A percentile compares a stretch with the other conserved stretches of the same genome.
Conservation (phyloP, 2,888 invertebrate species). For the Cancer borealis region DNA sequence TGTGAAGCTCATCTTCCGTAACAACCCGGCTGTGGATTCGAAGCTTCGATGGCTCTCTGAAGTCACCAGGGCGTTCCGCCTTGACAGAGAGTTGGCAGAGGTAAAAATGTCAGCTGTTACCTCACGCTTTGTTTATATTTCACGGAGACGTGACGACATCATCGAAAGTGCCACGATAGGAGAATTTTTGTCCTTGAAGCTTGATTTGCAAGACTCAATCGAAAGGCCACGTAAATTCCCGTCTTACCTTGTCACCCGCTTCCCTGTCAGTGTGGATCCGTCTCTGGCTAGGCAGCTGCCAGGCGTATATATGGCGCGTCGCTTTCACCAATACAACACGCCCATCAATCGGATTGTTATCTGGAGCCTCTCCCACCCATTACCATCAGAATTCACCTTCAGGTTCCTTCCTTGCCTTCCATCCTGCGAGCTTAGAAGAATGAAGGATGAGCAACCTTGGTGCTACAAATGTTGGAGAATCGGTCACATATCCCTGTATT, state of each 20-base stretch:
- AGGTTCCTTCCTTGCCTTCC: slow-evolving; percentile 49
- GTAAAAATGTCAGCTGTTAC: no score
- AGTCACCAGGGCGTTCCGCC: no score
- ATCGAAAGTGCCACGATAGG: no score
- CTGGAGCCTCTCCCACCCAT: slow-evolving; percentile 51
- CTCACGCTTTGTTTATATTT: no score
- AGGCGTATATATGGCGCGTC: slow-evolving; percentile 31
- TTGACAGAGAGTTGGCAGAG: no score
- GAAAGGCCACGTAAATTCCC: slow-evolving; percentile 53
- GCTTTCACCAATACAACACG: slow-evolving; percentile 48
- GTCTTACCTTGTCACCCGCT: slow-evolving; percentile 52
- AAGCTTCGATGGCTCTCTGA: no score
- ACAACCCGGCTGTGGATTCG: no score
- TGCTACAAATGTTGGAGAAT: slow-evolving; percentile 50
- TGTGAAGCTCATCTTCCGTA: no score
- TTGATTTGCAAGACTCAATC: slow-evolving; percentile 50
- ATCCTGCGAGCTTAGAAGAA: slow-evolving; percentile 52
- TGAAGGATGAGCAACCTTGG: slow-evolving; percentile 35
- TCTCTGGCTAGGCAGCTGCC: slow-evolving; percentile 36
- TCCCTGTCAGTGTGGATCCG: slow-evolving; percentile 56
- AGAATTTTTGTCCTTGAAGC: slow-evolving; percentile 46
- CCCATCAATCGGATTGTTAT: slow-evolving; percentile 43
- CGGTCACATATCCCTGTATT: slow-evolving; percentile 64
- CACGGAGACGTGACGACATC: no score
- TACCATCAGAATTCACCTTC: slow-evolving; percentile 8